A percentile compares a stretch with the other conserved stretches of the same genome.
These are phyloP conservation scores for Bradypus variegatus DNA, from an alignment of 2,797 vertebrate species.

Conservation along the genomic window DNA sequence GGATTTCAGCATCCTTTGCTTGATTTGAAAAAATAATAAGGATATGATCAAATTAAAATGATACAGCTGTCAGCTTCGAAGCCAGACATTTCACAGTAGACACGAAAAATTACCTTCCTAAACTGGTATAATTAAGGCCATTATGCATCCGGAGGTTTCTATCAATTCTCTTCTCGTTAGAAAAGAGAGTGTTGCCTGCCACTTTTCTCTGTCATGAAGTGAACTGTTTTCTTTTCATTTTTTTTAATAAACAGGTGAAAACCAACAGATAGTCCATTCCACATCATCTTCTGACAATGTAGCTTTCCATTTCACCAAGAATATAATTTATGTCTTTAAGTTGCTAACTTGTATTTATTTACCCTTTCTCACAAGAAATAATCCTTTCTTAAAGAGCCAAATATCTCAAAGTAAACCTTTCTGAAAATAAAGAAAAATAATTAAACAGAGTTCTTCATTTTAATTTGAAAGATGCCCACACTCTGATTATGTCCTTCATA, in stretches of 20 bases:
- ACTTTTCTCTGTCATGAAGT: conserved; percentile 20
- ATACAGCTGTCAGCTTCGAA: conserved; percentile 44
- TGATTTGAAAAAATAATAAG: background rate
- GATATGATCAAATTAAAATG: conserved; percentile 40
- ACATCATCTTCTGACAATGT: background rate
- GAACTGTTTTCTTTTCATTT: background rate
- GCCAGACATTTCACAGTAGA: conserved; percentile 35
- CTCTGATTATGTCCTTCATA: background rate
- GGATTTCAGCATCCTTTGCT: conserved; percentile 37
- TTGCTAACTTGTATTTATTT: conserved; percentile 15
- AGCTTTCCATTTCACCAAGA: background rate
- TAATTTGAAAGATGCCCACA: background rate
- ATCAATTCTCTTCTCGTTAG: conserved; percentile 1
- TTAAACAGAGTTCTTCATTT: background rate
- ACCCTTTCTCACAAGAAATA: background rate
- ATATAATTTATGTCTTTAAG: background rate
- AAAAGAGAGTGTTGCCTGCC: background rate
- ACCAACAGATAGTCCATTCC: background rate
- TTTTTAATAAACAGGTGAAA: background rate
- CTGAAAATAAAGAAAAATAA: background rate
- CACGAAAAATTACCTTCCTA: conserved; percentile 29
- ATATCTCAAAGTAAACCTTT: background rate
- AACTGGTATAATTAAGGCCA: background rate
- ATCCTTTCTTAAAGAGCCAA: background rate
- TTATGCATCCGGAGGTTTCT: background rate